Evolutionary conservation across 2,888 invertebrate genomes (phyloP).

Genomic region (Ormyrus nitidulus): DNA sequence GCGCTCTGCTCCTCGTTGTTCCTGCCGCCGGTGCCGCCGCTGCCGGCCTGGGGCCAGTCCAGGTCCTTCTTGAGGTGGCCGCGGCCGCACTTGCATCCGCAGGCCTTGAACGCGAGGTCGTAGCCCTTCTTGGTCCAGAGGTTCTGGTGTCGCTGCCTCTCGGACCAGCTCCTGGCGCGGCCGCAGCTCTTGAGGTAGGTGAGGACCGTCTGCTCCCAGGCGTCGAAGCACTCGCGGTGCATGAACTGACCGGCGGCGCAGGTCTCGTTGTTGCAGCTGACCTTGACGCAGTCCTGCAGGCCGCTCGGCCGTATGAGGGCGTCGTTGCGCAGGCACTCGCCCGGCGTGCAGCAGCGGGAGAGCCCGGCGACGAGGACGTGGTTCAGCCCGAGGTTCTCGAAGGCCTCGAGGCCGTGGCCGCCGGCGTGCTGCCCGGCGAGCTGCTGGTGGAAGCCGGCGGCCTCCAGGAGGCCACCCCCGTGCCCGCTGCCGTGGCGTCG

Average conservation of each 20-base stretch:
- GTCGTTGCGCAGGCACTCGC: constrained; percentile 86
- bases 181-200: constrained; percentile 93
- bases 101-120: constrained; percentile 96
- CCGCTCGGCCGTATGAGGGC: constrained; percentile 80
- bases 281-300: constrained; percentile 89
- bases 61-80: constrained; percentile 96
- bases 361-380: constrained; percentile 69
- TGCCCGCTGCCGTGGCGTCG: constrained; percentile 68
- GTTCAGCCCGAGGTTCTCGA: constrained; percentile 64
- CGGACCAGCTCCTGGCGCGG: constrained; percentile 95
- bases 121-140: constrained; percentile 99
- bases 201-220: constrained; percentile 93
- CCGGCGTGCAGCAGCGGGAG: constrained; percentile 88
- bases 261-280: constrained; percentile 95
- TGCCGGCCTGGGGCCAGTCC: constrained; percentile 82
- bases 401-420: constrained; percentile 55
- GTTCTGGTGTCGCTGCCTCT: constrained; percentile 94
- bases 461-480: constrained; percentile 55
- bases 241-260: constrained; percentile 93
- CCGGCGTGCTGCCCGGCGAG: not conserved
- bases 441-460: constrained; percentile 34
- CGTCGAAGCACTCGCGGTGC: constrained; percentile 97
- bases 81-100: constrained; percentile 94
- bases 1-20: constrained; percentile 65
- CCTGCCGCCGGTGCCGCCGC: constrained; percentile 68